These are phyloP conservation scores for Drosophila bifasciata DNA, from an alignment of 1,140 invertebrate species.

Conservation along the genomic window DNA sequence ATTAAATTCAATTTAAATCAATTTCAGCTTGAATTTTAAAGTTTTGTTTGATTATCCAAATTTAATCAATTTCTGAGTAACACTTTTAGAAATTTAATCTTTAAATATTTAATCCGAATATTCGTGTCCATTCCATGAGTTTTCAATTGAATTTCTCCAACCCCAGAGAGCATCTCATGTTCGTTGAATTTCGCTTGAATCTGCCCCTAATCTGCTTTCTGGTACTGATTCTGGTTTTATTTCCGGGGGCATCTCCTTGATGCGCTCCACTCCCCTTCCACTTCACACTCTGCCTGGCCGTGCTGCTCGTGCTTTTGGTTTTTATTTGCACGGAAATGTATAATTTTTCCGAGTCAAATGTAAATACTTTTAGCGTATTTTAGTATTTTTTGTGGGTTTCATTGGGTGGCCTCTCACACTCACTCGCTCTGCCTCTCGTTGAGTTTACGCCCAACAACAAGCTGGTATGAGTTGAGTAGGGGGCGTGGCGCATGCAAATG, in stretches of 20 bases:
- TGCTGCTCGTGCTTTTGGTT: slow-evolving; percentile 39
- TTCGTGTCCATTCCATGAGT: neutral
- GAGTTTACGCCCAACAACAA: neutral
- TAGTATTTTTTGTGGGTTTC: slow-evolving; percentile 77
- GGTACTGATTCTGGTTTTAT: slow-evolving; percentile 53
- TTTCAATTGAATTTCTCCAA: neutral
- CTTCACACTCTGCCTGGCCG: no score
- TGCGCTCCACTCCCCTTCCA: slow-evolving; percentile 16
- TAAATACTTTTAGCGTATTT: slow-evolving; percentile 82
- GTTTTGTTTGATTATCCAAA: no score
- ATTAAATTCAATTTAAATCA: no score
- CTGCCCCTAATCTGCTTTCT: slow-evolving; percentile 38
- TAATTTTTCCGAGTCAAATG: slow-evolving; percentile 81
- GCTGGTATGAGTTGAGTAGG: neutral
- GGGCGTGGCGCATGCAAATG: slow-evolving; percentile 78
- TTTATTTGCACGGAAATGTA: slow-evolving; percentile 82
- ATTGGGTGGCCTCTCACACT: slow-evolving; percentile 50
- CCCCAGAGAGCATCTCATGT: slow-evolving; percentile 54
- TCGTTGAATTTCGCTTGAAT: slow-evolving; percentile 13
- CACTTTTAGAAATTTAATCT: no score
- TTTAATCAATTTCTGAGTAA: no score
- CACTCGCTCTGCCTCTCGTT: slow-evolving; percentile 7
- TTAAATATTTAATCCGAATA: no score
- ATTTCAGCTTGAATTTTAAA: no score
- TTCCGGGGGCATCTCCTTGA: slow-evolving; percentile 30